Conservation (phyloP, 1,140 invertebrate genomes). For the Eueides isabella region DNA sequence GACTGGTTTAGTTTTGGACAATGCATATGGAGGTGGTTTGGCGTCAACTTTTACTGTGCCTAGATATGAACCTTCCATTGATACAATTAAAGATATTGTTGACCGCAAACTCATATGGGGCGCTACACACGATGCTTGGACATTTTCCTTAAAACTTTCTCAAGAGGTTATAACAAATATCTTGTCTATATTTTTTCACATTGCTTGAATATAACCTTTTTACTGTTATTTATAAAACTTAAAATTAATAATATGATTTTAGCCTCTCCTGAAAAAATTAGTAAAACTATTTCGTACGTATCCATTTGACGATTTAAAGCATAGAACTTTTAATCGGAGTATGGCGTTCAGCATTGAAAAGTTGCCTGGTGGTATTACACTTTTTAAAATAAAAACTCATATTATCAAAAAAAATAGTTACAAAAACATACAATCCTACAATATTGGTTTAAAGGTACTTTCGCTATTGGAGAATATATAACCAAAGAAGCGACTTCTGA, state of each 20-base stretch:
- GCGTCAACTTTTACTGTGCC: conserved; percentile 83
- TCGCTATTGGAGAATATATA: conserved; percentile 83
- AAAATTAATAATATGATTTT: conserved; percentile 35
- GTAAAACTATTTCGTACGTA: conserved; percentile 72
- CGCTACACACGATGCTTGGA: conserved; percentile 83
- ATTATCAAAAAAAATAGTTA: neutral
- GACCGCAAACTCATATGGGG: conserved; percentile 81
- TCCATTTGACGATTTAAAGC: conserved; percentile 65
- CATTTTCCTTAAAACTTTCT: conserved; percentile 79
- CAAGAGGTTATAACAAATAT: conserved; percentile 59
- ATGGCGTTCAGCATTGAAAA: conserved; percentile 82
- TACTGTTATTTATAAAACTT: neutral
- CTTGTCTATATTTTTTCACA: neutral
- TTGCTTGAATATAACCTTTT: neutral
- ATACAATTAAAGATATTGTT: conserved; percentile 80
- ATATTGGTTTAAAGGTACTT: conserved; percentile 69
- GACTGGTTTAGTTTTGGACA: conserved; percentile 76
- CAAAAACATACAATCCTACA: neutral
- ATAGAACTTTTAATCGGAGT: conserved; percentile 67
- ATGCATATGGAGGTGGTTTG: conserved; percentile 82
- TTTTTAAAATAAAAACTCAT: neutral
- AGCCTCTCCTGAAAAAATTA: conserved; percentile 73
- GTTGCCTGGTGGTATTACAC: conserved; percentile 76
- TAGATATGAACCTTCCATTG: conserved; percentile 79
- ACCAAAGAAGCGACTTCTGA: conserved; percentile 77